Evolutionary conservation across 2,797 vertebrate genomes (phyloP).

Genomic region (Falco rusticolus): DNA sequence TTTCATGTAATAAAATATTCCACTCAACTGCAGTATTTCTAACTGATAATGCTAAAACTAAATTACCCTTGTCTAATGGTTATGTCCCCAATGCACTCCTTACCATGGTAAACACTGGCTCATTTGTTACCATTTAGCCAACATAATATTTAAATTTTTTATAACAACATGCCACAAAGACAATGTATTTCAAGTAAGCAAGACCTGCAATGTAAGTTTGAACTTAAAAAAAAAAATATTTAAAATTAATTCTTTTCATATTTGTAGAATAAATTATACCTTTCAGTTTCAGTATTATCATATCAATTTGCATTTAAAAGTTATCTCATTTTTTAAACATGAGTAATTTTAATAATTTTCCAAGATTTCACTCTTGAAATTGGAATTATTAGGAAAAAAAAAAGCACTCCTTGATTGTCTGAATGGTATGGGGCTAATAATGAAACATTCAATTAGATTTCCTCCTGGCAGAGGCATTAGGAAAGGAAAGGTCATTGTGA

Average conservation of each 20-base stretch:
- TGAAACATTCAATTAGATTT: not conserved
- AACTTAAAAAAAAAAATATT: not conserved
- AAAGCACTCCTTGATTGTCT: not conserved
- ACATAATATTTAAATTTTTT: slow-evolving; percentile 22
- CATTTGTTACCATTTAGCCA: slow-evolving; percentile 60
- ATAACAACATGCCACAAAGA: not conserved
- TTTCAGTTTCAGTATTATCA: slow-evolving; percentile 8
- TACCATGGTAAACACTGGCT: slow-evolving; percentile 55
- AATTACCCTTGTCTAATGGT: slow-evolving; percentile 74
- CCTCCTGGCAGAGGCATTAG: not conserved
- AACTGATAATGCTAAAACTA: slow-evolving; percentile 72
- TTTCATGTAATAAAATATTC: slow-evolving; percentile 72
- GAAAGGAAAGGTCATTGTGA: slow-evolving; percentile 1
- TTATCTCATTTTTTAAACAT: slow-evolving; percentile 39
- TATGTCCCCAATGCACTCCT: slow-evolving; percentile 56
- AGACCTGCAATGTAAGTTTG: not conserved
- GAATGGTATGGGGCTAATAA: not conserved
- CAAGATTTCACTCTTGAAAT: slow-evolving; percentile 17
- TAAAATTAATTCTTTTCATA: not conserved
- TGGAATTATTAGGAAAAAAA: not conserved
- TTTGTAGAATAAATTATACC: slow-evolving; percentile 18
- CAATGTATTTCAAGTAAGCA: not conserved
- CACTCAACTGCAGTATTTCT: slow-evolving; percentile 70
- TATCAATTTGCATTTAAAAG: slow-evolving; percentile 41
- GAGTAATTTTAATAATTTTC: slow-evolving; percentile 29